These are phyloP conservation scores for Acronicta psi DNA, from an alignment of 2,888 invertebrate species.

Conservation along the genomic window DNA sequence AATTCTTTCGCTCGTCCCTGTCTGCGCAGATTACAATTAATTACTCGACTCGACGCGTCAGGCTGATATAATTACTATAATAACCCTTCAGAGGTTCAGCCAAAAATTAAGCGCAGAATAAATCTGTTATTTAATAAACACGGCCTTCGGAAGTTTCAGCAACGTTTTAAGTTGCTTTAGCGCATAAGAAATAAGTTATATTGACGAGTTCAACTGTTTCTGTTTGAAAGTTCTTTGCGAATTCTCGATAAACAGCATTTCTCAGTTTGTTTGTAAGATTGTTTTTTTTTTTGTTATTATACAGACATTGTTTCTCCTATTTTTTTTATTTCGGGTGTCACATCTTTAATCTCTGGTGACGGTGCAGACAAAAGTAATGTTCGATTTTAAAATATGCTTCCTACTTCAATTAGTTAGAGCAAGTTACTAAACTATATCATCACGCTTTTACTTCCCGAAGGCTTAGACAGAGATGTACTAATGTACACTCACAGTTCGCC, in stretches of 20 bases:
- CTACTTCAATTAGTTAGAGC: no score
- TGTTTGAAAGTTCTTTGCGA: slow-evolving; percentile 26
- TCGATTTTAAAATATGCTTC: no score
- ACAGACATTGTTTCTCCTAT: no score
- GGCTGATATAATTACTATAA: slow-evolving; percentile 48
- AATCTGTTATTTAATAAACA: slow-evolving; percentile 38
- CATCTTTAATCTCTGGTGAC: no score
- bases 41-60: slow-evolving; percentile 47
- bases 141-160: slow-evolving; percentile 1
- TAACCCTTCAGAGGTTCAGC: slow-evolving; percentile 33
- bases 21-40: slow-evolving; percentile 54
- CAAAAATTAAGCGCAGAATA: slow-evolving; percentile 44
- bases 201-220: slow-evolving; percentile 29
- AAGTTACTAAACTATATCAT: no score
- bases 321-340: no score
- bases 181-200: slow-evolving; percentile 40
- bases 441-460: no score
- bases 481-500: no score
- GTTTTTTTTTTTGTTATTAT: neutral
- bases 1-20: slow-evolving; percentile 22
- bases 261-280: slow-evolving; percentile 13
- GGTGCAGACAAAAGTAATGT: no score
- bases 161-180: slow-evolving; percentile 22
- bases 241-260: slow-evolving; percentile 33
- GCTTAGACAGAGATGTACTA: no score